phyloP scores from a whole-genome alignment of 1,140 invertebrate species.

The Maconellicoccus hirsutus region DNA sequence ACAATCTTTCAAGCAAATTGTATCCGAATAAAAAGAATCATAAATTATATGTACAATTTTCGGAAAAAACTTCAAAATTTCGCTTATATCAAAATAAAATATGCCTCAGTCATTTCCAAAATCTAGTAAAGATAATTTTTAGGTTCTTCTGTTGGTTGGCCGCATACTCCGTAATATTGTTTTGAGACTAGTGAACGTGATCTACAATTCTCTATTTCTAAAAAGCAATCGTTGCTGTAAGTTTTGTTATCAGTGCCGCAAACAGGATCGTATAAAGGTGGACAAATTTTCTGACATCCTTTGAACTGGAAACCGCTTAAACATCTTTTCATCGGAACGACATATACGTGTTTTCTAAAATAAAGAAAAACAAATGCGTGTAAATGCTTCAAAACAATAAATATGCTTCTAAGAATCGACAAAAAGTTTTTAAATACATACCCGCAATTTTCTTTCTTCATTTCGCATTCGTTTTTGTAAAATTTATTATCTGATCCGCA shows the following conservation, averaged over 20 bases:
- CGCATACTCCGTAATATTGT: slow-evolving; percentile 53
- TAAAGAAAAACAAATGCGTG: neutral
- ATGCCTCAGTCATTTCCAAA: too few species aligned
- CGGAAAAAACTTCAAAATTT: neutral
- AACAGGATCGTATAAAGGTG: slow-evolving; percentile 72
- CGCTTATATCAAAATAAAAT: neutral
- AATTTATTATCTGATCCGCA: slow-evolving; percentile 86
- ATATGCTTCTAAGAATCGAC: too few species aligned
- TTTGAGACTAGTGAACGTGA: slow-evolving; percentile 53
- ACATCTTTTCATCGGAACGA: slow-evolving; percentile 73
- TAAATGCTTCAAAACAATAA: too few species aligned
- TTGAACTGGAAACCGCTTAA: slow-evolving; percentile 67
- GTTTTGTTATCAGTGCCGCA: slow-evolving; percentile 81
- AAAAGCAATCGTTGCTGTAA: slow-evolving; percentile 84
- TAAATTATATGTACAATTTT: neutral
- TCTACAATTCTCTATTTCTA: slow-evolving; percentile 78
- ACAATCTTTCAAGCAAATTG: neutral
- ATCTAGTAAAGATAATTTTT: slow-evolving; percentile 53
- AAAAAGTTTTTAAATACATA: slow-evolving; percentile 36
- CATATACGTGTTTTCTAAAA: slow-evolving; percentile 70
- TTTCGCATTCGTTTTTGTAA: slow-evolving; percentile 84
- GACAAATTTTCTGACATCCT: slow-evolving; percentile 74
- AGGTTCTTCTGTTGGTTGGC: slow-evolving; percentile 51
- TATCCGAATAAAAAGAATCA: neutral
- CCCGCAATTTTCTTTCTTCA: slow-evolving; percentile 85